These are phyloP conservation scores for Acanthurus lineatus DNA, from an alignment of 2,797 vertebrate genomes.

Conservation along the genomic window DNA sequence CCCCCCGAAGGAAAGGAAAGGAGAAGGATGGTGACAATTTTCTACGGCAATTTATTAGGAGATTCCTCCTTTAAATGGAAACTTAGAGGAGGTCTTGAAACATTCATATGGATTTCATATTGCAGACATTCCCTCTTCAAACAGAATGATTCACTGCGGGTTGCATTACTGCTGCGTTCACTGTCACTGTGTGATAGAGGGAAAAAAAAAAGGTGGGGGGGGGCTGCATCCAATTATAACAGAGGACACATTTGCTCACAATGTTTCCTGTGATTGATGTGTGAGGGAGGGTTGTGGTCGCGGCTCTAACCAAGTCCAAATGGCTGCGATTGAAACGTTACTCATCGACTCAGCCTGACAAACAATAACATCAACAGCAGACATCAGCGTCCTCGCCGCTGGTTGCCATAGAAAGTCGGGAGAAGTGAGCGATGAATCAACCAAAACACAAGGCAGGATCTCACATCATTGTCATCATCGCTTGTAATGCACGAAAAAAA, in stretches of 20 bases:
- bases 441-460: constrained; percentile 34
- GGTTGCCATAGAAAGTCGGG: constrained; percentile 41
- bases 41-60: constrained; percentile 61
- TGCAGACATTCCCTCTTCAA: constrained; percentile 75
- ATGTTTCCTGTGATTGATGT: constrained; percentile 78
- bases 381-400: constrained; percentile 47
- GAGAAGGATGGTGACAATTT: constrained; percentile 67
- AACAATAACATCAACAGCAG: constrained; percentile 76
- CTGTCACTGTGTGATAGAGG: constrained; percentile 64
- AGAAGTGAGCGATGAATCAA: constrained; percentile 59
- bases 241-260: constrained; percentile 77
- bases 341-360: constrained; percentile 79
- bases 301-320: constrained; percentile 78
- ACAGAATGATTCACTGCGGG: constrained; percentile 77
- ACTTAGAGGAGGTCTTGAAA: constrained; percentile 75
- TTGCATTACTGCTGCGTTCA: constrained; percentile 57
- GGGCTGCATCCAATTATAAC: constrained; percentile 79
- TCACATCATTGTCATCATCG: constrained; percentile 53
- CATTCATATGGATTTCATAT: constrained; percentile 82
- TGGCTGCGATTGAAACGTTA: constrained; percentile 77
- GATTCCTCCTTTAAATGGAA: constrained; percentile 61
- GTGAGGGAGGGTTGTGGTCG: constrained; percentile 73
- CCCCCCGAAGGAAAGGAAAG: constrained; percentile 17
- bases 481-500: constrained; percentile 50
- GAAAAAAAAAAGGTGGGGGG: neutral